Conservation (phyloP, 1,140 invertebrate genomes). For the Papilio helenus region DNA sequence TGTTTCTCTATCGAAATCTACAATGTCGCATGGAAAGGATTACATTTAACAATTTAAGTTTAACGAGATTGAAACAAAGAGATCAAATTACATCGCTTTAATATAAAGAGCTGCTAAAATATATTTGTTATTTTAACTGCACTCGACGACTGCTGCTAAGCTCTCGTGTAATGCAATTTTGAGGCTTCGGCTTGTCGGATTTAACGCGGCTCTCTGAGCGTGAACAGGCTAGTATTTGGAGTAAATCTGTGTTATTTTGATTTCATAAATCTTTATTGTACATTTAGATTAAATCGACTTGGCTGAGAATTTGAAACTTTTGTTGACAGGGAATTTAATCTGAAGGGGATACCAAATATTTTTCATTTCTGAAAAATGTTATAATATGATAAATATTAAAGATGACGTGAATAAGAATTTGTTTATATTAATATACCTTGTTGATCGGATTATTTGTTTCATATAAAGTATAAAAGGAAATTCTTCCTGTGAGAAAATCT, state of each 20-base stretch:
- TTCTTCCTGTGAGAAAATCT: neutral
- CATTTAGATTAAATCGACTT: neutral
- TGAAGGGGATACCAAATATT: too few relatives aligned
- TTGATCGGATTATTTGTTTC: neutral
- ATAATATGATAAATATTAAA: too few relatives aligned
- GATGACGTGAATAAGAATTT: too few relatives aligned
- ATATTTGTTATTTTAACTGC: slow-evolving; percentile 1
- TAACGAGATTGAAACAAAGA: neutral
- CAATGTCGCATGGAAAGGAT: neutral
- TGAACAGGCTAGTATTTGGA: neutral
- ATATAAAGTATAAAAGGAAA: neutral
- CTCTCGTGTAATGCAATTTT: slow-evolving; percentile 1
- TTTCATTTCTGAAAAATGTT: too few relatives aligned
- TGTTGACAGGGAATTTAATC: too few relatives aligned
- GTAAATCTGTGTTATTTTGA: neutral
- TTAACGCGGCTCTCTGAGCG: neutral
- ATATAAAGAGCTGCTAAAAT: neutral
- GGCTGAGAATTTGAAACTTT: too few relatives aligned
- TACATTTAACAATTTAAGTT: neutral
- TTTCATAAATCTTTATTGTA: neutral
- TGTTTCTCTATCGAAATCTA: too few relatives aligned
- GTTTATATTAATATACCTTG: neutral
- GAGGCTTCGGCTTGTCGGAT: slow-evolving; percentile 29
- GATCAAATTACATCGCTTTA: neutral
- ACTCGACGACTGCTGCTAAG: neutral